Conservation (phyloP, 2,113 vertebrate genomes). For the Neogale vison region DNA sequence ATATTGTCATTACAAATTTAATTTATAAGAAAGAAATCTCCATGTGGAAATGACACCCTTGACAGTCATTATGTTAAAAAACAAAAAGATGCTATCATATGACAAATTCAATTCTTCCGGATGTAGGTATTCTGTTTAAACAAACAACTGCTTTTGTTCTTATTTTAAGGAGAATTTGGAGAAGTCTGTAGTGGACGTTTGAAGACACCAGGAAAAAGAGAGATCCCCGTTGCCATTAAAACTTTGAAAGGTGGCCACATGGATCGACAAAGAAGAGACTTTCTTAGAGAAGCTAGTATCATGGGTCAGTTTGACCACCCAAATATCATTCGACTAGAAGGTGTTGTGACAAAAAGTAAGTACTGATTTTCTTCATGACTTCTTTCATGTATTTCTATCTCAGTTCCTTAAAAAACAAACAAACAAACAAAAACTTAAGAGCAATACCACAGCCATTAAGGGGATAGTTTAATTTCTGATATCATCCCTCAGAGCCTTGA, state of each 20-base stretch:
- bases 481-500: not conserved
- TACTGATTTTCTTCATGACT: slow-evolving; percentile 19
- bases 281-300: slow-evolving; percentile 95
- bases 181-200: slow-evolving; percentile 96
- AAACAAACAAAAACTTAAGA: not conserved
- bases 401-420: not conserved
- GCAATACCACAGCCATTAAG: not conserved
- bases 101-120: not conserved
- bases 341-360: slow-evolving; percentile 98
- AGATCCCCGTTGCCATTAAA: slow-evolving; percentile 97
- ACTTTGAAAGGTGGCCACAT: slow-evolving; percentile 95
- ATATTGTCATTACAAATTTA: not conserved
- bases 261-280: slow-evolving; percentile 95
- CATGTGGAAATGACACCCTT: slow-evolving; percentile 18
- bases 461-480: not conserved
- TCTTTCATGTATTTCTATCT: not conserved
- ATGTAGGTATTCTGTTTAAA: slow-evolving; percentile 1
- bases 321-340: slow-evolving; percentile 96
- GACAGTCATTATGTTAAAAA: not conserved
- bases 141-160: slow-evolving; percentile 39
- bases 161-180: slow-evolving; percentile 93
- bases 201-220: slow-evolving; percentile 94
- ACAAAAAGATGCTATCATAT: not conserved
- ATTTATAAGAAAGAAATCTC: slow-evolving; percentile 37
- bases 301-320: slow-evolving; percentile 98